Conservation (phyloP, 1,140 invertebrate genomes). For the Pectinophora gossypiella region DNA sequence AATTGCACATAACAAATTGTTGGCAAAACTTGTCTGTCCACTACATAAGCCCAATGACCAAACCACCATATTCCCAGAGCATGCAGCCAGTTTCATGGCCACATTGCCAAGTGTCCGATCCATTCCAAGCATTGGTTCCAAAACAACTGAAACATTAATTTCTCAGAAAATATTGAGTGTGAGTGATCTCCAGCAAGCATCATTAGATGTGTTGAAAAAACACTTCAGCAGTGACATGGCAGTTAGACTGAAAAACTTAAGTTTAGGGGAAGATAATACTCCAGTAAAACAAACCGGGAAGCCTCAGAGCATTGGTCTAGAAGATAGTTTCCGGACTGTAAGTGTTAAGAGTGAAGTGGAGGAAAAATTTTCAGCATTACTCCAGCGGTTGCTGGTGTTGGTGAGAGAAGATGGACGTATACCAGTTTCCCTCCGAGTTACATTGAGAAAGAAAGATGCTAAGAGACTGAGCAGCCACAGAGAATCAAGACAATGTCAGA, state of each 20-base stretch:
- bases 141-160: slow-evolving; percentile 78
- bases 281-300: slow-evolving; percentile 82
- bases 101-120: slow-evolving; percentile 76
- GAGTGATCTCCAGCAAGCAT: slow-evolving; percentile 79
- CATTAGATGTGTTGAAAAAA: slow-evolving; percentile 76
- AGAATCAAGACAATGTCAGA: slow-evolving; percentile 83
- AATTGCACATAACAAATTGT: slow-evolving; percentile 88
- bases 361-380: slow-evolving; percentile 79
- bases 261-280: slow-evolving; percentile 82
- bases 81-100: slow-evolving; percentile 79
- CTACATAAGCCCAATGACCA: slow-evolving; percentile 88
- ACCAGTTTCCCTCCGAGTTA: slow-evolving; percentile 83
- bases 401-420: slow-evolving; percentile 85
- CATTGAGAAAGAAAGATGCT: slow-evolving; percentile 80
- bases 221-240: slow-evolving; percentile 81
- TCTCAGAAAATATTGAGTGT: slow-evolving; percentile 80
- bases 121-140: slow-evolving; percentile 85
- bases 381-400: slow-evolving; percentile 81
- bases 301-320: slow-evolving; percentile 83
- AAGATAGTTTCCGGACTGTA: slow-evolving; percentile 84
- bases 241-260: slow-evolving; percentile 80
- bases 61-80: slow-evolving; percentile 84
- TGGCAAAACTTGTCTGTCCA: slow-evolving; percentile 86
- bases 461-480: slow-evolving; percentile 77
- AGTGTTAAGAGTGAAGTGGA: slow-evolving; percentile 83